Percentiles rank a stretch among this genome's conserved stretches.
Evolutionary conservation across 2,797 vertebrate species (phyloP).

Genomic region (Typhlichthys eigenmanni): DNA sequence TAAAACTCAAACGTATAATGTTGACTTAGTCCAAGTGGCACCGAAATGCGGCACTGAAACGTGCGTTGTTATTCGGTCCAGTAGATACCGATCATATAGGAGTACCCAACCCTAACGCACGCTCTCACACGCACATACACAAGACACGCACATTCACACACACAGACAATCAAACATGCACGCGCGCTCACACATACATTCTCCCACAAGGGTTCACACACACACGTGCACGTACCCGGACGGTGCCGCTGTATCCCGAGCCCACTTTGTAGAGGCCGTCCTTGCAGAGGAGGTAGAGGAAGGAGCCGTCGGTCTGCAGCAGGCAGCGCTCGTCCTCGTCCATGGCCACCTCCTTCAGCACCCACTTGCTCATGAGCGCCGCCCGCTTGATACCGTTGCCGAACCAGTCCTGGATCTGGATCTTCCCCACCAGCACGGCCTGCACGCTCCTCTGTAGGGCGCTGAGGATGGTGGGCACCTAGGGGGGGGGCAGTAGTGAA

Average conservation of each 20-base stretch:
- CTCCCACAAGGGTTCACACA: neutral
- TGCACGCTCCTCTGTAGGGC: conserved; percentile 97
- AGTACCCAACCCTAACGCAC: neutral
- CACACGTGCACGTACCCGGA: conserved; percentile 77
- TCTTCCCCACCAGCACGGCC: conserved; percentile 97
- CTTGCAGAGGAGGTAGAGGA: conserved; percentile 97
- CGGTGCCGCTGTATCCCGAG: conserved; percentile 98
- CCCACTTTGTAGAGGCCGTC: conserved; percentile 98
- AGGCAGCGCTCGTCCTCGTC: conserved; percentile 96
- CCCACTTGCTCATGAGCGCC: conserved; percentile 98
- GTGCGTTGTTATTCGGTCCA: no score
- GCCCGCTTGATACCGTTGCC: conserved; percentile 97
- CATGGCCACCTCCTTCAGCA: conserved; percentile 90
- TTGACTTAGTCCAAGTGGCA: no score
- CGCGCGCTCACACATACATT: neutral
- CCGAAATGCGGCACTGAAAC: no score
- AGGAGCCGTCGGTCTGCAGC: conserved; percentile 96
- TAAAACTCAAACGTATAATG: no score
- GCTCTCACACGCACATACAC: neutral
- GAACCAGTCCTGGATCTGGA: conserved; percentile 99
- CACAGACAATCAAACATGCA: neutral
- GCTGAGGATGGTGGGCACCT: conserved; percentile 97
- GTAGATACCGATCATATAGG: neutral
- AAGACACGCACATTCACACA: neutral
- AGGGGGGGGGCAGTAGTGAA: conserved; percentile 11